Conservation (phyloP, 2,888 invertebrate species). For the Myopa tessellatipennis region DNA sequence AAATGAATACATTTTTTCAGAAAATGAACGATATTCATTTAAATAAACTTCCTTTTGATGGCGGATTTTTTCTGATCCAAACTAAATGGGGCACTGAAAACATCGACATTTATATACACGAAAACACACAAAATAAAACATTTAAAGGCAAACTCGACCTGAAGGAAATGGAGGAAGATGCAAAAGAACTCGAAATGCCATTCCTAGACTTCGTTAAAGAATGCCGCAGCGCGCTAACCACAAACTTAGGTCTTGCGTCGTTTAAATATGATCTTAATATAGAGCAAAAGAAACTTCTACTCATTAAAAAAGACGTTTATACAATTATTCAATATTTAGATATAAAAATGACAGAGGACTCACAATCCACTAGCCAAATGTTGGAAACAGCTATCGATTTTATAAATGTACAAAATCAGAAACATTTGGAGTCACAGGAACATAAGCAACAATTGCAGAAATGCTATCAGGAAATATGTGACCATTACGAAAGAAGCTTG, state of each 20-base stretch:
- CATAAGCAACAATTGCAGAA: conserved; percentile 36
- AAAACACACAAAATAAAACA: conserved; percentile 45
- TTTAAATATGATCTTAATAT: conserved; percentile 56
- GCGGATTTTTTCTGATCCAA: conserved; percentile 50
- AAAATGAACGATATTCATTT: conserved; percentile 22
- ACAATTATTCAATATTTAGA: conserved; percentile 54
- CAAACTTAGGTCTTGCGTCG: conserved; percentile 50
- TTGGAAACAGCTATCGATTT: conserved; percentile 53
- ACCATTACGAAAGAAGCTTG: conserved; percentile 53
- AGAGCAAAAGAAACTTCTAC: conserved; percentile 48
- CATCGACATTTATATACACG: conserved; percentile 47
- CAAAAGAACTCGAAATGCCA: conserved; percentile 55
- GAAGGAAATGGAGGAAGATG: conserved; percentile 52
- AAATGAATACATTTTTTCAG: neutral
- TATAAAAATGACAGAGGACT: conserved; percentile 46
- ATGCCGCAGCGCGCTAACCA: conserved; percentile 54
- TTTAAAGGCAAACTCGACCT: conserved; percentile 50
- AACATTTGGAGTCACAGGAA: neutral
- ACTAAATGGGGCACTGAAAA: conserved; percentile 53
- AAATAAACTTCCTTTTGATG: conserved; percentile 31
- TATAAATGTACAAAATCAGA: conserved; percentile 24
- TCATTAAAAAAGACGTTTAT: conserved; percentile 54
- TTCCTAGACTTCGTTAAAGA: conserved; percentile 54
- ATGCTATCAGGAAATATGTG: conserved; percentile 45
- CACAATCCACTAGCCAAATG: conserved; percentile 45